These are phyloP conservation scores for Agrypnia vestita DNA, from an alignment of 1,140 invertebrate species.

Conservation along the genomic window DNA sequence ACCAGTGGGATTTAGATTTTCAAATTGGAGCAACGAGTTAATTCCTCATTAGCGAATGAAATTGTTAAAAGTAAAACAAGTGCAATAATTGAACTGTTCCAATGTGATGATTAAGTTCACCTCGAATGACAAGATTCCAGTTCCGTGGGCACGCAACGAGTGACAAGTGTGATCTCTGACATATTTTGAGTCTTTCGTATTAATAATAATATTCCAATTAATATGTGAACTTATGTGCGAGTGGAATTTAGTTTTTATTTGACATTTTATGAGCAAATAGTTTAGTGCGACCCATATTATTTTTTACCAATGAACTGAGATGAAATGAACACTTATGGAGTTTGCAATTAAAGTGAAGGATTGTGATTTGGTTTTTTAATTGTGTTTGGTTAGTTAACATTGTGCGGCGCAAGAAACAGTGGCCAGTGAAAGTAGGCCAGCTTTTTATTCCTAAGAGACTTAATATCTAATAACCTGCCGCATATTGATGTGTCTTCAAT, in stretches of 20 bases:
- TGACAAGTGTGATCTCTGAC: conserved; percentile 55
- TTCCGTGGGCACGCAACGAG: conserved; percentile 9
- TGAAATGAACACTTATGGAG: conserved; percentile 21
- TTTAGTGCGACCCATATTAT: conserved; percentile 41
- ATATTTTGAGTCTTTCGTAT: conserved; percentile 38
- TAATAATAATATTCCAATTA: conserved; percentile 46
- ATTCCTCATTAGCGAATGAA: neutral
- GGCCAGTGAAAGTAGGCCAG: conserved; percentile 59
- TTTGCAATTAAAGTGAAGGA: conserved; percentile 48
- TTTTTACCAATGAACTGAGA: conserved; percentile 45
- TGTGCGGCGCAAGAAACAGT: conserved; percentile 41
- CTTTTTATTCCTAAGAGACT: conserved; percentile 57
- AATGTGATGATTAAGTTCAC: conserved; percentile 8
- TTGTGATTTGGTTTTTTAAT: conserved; percentile 54
- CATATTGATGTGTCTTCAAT: conserved; percentile 40
- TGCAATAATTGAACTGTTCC: conserved; percentile 6
- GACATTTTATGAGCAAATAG: conserved; percentile 39
- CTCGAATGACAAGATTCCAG: conserved; percentile 14
- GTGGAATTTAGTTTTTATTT: conserved; percentile 32
- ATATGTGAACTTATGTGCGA: conserved; percentile 42
- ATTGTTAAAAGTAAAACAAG: neutral
- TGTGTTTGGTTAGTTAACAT: conserved; percentile 52
- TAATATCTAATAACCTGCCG: conserved; percentile 38
- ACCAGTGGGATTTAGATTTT: conserved; percentile 18
- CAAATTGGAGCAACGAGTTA: conserved; percentile 30